These are phyloP conservation scores for Oryzias melastigma DNA, from an alignment of 2,113 vertebrate genomes.

Conservation along the genomic window DNA sequence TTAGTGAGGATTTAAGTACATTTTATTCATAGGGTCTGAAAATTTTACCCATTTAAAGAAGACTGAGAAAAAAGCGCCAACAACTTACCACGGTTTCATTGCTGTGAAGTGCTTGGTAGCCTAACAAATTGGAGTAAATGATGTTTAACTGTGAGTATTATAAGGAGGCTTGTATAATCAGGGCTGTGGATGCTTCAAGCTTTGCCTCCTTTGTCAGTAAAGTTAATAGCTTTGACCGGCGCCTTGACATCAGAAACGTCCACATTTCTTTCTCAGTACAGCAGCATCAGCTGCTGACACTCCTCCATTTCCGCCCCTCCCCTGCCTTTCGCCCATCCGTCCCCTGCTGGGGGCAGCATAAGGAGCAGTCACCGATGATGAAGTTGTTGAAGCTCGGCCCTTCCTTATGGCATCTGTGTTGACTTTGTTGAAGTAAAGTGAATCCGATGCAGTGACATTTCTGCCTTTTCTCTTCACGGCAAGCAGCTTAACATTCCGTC, in stretches of 20 bases:
- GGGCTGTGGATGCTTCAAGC: slow-evolving; percentile 7
- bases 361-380: slow-evolving; percentile 32
- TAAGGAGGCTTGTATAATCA: slow-evolving; percentile 17
- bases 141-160: slow-evolving; percentile 18
- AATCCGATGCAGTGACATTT: not conserved
- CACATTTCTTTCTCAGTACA: slow-evolving; percentile 14
- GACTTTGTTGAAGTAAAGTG: not conserved
- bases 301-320: slow-evolving; percentile 15
- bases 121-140: slow-evolving; percentile 19
- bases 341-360: slow-evolving; percentile 15
- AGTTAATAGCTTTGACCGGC: slow-evolving; percentile 53
- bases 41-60: slow-evolving; percentile 22
- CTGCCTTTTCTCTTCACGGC: not conserved
- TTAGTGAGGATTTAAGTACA: slow-evolving; percentile 17
- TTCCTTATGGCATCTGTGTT: slow-evolving; percentile 8
- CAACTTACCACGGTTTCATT: not conserved
- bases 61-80: slow-evolving; percentile 7
- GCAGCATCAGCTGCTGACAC: slow-evolving; percentile 28
- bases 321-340: slow-evolving; percentile 7
- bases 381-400: slow-evolving; percentile 8
- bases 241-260: slow-evolving; percentile 22
- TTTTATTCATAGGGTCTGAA: slow-evolving; percentile 15
- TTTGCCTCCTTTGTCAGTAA: slow-evolving; percentile 29
- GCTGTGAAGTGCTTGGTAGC: slow-evolving; percentile 8
- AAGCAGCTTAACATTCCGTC: not conserved